Conservation (phyloP, 2,888 invertebrate species). For the Caenorhabditis imperialis region DNA sequence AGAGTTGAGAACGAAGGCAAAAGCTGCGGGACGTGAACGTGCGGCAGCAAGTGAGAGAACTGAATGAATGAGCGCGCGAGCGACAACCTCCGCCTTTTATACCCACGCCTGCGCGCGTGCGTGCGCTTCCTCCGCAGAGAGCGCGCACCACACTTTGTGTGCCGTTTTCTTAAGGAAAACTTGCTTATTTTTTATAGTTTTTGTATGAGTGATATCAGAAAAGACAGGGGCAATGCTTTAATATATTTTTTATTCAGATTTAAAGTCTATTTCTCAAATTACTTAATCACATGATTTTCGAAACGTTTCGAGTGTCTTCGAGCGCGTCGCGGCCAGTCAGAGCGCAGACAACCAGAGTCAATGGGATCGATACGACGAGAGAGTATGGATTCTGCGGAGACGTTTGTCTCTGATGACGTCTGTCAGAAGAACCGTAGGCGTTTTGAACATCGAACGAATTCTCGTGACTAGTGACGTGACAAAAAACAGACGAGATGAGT, state of each 20-base stretch:
- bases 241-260: background rate
- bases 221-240: background rate
- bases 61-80: conserved; percentile 35
- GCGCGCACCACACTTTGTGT: conserved; percentile 40
- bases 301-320: conserved; percentile 8
- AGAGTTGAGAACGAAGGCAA: conserved; percentile 14
- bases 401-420: background rate
- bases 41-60: conserved; percentile 25
- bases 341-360: conserved; percentile 17
- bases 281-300: conserved; percentile 22
- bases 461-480: no score
- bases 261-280: no score
- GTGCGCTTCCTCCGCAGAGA: conserved; percentile 36
- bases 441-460: background rate
- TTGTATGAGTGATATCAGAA: no score
- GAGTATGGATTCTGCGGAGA: background rate
- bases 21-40: conserved; percentile 7
- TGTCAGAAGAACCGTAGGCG: conserved; percentile 8
- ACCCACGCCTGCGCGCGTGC: conserved; percentile 7
- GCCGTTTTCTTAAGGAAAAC: background rate
- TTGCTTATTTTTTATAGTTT: background rate
- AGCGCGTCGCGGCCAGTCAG: conserved; percentile 36
- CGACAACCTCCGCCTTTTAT: conserved; percentile 20
- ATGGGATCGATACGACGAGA: background rate
- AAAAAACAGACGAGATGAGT: no score